Base-by-base conservation (phyloP, 2,797 vertebrate genomes). In the Poecilia wingei region DNA sequence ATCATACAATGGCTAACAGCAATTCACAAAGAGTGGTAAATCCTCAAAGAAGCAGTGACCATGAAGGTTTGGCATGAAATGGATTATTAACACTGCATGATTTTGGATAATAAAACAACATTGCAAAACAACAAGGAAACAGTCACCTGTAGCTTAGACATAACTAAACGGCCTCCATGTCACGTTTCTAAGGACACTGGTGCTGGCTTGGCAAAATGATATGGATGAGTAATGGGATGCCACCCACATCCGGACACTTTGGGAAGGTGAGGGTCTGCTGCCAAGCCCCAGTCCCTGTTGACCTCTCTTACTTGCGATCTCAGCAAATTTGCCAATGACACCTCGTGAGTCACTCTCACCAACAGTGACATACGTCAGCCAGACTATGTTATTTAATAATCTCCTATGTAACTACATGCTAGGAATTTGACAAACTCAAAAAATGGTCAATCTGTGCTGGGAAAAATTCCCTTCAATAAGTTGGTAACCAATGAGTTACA, bases 191-290 rank as follows among this genome's bases (percentile, higher is more conserved):
- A 95, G 93, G 94, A 92, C 94, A 91, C 76, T 83, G 88, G 81
- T 94, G 93, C 93, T 95, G 89, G 92, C 93, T 94, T 92, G 90
- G 93, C 94, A 93, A 93, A 94, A 94, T 82, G 84, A 94, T 92
- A 92, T 90, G 86, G 90, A 93, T 95, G 93, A 95, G 93, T 94
- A 94, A 94, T 95, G 95, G 93, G 91, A 93, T 91, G 93, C 89
- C 80, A 89, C 87, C 93, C 83, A 89, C 93, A 93, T 95, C 91
- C 91, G 90, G 92, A 95, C 92, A 91, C 91, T 86, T 88, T 84
- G 89, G 87, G 94, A 96, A 95, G 94, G 94, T 95, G 94, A 96
- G 89, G 91, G 88, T 92, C 91, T 92, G 87, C 89, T 95, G 95
- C 94, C 94, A 95, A 95, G 86, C 87, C 81, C 83, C 79, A 89